Evolutionary conservation across 35 echinoderm and acorn worm genomes (phyloP).

Genomic region (Amphiura filiformis): DNA sequence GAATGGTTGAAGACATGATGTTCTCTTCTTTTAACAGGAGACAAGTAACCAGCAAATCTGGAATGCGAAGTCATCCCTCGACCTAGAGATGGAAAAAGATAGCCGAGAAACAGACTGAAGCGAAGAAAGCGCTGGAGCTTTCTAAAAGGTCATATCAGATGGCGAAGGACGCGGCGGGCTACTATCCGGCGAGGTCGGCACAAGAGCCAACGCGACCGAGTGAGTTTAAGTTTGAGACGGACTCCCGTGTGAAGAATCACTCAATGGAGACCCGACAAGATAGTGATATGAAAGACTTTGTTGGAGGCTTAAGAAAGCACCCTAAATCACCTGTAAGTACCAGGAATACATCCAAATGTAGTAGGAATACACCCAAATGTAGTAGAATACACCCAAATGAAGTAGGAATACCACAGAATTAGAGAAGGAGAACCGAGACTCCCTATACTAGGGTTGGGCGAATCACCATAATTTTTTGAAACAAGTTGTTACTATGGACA

Average conservation of each 20-base stretch:
- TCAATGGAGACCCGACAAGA: slow-evolving; percentile 51
- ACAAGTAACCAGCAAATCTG: slow-evolving; percentile 27
- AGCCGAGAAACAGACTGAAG: slow-evolving; percentile 30
- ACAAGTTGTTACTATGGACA: no score
- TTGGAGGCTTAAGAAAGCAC: neutral
- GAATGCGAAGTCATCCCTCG: slow-evolving; percentile 51
- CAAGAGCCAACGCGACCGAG: slow-evolving; percentile 45
- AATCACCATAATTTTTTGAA: no score
- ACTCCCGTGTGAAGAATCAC: slow-evolving; percentile 58
- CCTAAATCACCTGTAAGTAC: slow-evolving; percentile 2
- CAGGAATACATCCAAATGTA: no score
- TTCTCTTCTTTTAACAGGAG: no score
- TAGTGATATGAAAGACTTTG: slow-evolving; percentile 16
- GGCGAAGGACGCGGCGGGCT: slow-evolving; percentile 45
- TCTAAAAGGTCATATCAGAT: slow-evolving; percentile 69
- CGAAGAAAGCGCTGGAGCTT: slow-evolving; percentile 48
- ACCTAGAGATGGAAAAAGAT: slow-evolving; percentile 90
- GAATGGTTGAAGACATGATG: no score
- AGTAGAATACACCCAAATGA: no score
- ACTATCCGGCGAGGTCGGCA: slow-evolving; percentile 34
- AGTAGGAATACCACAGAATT: no score
- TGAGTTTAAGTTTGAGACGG: slow-evolving; percentile 84
- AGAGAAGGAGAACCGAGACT: no score
- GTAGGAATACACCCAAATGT: no score
- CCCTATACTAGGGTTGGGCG: no score